A percentile compares a stretch with the other conserved stretches of the same genome.
phyloP scores from a whole-genome alignment of 2,797 vertebrate genomes.

The Halcyon badia region DNA sequence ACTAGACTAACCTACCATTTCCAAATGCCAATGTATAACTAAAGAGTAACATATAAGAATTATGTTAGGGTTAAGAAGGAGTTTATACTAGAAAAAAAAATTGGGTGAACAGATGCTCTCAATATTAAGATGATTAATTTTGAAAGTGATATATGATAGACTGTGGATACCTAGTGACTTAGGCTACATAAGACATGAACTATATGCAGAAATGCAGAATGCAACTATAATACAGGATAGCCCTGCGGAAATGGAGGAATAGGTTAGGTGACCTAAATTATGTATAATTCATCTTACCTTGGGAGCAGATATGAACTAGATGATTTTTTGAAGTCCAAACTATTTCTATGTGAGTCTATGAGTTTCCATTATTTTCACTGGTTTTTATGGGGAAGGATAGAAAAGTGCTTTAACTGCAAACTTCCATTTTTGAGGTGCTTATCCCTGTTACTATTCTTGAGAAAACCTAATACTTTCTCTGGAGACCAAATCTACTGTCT shows the following conservation, averaged over 20 bases:
- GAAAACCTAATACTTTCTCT: neutral
- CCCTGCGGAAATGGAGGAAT: neutral
- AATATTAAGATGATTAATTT: neutral
- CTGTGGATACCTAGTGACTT: neutral
- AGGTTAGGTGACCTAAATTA: neutral
- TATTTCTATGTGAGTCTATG: neutral
- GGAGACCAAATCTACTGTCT: neutral
- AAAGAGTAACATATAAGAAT: neutral
- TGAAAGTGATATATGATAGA: neutral
- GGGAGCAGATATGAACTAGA: neutral
- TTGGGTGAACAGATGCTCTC: neutral
- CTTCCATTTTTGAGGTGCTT: neutral
- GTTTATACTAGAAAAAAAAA: neutral
- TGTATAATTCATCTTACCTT: neutral
- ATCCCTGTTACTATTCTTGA: neutral
- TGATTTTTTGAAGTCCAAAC: neutral
- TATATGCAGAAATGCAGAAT: neutral
- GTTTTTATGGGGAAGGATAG: neutral
- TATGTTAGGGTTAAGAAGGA: neutral
- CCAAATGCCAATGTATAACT: neutral
- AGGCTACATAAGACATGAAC: neutral
- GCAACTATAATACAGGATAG: neutral
- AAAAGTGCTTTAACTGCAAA: neutral
- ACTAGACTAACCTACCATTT: neutral
- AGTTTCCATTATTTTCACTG: neutral